Evolutionary conservation across 1,140 invertebrate species (phyloP).

Genomic region (Bombus breviceps): DNA sequence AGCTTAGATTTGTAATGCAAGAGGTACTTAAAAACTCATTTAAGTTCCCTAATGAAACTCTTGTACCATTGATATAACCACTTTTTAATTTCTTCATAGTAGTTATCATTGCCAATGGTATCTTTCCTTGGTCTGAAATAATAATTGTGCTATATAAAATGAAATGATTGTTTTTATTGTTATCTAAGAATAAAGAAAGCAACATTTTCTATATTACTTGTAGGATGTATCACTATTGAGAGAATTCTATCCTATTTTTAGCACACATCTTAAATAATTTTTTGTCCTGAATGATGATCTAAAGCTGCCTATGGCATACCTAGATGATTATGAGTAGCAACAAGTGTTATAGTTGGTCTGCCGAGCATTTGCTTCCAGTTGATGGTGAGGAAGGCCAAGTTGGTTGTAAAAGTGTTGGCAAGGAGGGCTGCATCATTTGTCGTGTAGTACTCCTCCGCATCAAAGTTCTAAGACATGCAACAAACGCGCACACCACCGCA

Average conservation of each 20-base stretch:
- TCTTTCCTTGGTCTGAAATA: slow-evolving; percentile 94
- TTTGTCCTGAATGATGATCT: slow-evolving; percentile 50
- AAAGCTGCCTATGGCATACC: slow-evolving; percentile 83
- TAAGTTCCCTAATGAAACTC: slow-evolving; percentile 95
- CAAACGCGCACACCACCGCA: slow-evolving; percentile 78
- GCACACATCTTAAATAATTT: slow-evolving; percentile 6
- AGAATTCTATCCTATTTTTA: slow-evolving; percentile 13
- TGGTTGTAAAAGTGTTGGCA: slow-evolving; percentile 93
- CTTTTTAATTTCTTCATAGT: slow-evolving; percentile 99
- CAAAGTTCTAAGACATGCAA: slow-evolving; percentile 91
- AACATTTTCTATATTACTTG: slow-evolving; percentile 14
- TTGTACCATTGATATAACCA: slow-evolving; percentile 98
- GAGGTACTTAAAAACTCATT: slow-evolving; percentile 97
- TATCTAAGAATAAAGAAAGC: background rate
- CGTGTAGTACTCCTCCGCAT: slow-evolving; percentile 96
- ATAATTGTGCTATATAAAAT: slow-evolving; percentile 8
- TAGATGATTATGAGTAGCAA: slow-evolving; percentile 90
- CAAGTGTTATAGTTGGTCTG: slow-evolving; percentile 92
- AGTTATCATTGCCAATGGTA: slow-evolving; percentile 96
- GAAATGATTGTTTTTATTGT: background rate
- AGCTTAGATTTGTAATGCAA: slow-evolving; percentile 97
- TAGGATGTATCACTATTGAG: background rate
- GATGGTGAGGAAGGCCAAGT: slow-evolving; percentile 95
- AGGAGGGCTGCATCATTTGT: slow-evolving; percentile 94
- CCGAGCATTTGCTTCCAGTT: slow-evolving; percentile 96